A percentile compares a stretch with the other conserved stretches of the same genome.
These are phyloP conservation scores for Arbacia lixula DNA, from an alignment of 53 echinoderm and acorn worm genomes.

Conservation along the genomic window DNA sequence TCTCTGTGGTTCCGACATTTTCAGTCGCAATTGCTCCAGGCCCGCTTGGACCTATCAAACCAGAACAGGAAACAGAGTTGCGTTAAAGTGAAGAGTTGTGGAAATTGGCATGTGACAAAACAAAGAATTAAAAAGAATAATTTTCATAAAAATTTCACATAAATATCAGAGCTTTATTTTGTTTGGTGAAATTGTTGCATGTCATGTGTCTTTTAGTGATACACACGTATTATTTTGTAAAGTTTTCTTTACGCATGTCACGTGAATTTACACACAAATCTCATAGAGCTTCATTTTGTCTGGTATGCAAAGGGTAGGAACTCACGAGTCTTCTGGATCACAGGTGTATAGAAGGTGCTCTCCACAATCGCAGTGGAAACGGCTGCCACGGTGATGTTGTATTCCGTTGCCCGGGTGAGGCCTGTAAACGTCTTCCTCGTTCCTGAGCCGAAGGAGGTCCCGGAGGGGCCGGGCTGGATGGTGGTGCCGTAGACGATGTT, in stretches of 20 bases:
- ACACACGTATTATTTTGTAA: too few species aligned
- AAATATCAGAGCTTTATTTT: too few species aligned
- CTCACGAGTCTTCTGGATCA: conserved; percentile 67
- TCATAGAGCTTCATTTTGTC: too few species aligned
- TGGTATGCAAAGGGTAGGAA: too few species aligned
- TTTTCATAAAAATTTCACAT: too few species aligned
- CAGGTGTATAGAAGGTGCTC: not conserved
- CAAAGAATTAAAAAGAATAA: too few species aligned
- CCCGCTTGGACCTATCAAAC: conserved; percentile 57
- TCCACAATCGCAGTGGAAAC: not conserved
- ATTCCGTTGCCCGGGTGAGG: conserved; percentile 58
- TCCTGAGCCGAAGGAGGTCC: not conserved
- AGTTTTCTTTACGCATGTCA: too few species aligned
- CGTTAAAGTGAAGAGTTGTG: too few species aligned
- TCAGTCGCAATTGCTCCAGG: conserved; percentile 41
- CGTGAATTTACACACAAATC: too few species aligned
- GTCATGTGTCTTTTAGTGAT: too few species aligned
- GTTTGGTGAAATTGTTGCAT: too few species aligned
- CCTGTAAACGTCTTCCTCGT: not conserved
- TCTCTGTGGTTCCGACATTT: conserved; percentile 8
- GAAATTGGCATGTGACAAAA: too few species aligned
- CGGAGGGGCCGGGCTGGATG: not conserved
- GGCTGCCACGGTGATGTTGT: conserved; percentile 27
- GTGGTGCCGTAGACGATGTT: conserved; percentile 25
- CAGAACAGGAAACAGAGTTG: not conserved